Conservation (phyloP, 1,140 invertebrate species). For the Cecropterus lyciades region DNA sequence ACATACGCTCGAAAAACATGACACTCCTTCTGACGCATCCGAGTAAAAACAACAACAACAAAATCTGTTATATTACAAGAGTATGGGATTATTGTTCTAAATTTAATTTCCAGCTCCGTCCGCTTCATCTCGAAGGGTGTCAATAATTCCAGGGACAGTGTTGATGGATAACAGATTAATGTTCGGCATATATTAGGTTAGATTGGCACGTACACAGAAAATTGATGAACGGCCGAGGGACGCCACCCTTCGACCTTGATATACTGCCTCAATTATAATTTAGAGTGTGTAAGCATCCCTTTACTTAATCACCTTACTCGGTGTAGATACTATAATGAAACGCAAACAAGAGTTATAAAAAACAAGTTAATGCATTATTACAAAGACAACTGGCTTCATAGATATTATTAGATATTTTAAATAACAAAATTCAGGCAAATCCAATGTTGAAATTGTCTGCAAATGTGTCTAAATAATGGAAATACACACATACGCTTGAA, state of each 20-base stretch:
- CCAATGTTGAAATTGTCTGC: too few species aligned
- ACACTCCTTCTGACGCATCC: too few species aligned
- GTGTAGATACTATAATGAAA: not conserved
- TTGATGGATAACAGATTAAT: too few species aligned
- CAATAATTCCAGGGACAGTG: too few species aligned
- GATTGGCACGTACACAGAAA: not conserved
- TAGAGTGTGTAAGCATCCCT: not conserved
- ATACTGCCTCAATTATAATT: slow-evolving; percentile 1
- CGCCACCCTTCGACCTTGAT: not conserved
- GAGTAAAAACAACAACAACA: too few species aligned
- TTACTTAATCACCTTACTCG: not conserved
- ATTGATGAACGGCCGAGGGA: not conserved
- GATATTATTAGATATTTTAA: too few species aligned
- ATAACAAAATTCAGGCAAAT: too few species aligned
- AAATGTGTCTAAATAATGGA: too few species aligned
- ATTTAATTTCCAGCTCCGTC: not conserved
- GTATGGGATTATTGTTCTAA: not conserved
- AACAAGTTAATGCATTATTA: not conserved
- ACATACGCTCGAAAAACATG: too few species aligned
- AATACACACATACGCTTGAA: too few species aligned
- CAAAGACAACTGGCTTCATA: too few species aligned
- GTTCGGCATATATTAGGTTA: not conserved
- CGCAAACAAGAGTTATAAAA: not conserved
- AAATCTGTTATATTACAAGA: not conserved
- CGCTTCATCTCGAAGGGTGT: too few species aligned